A percentile compares a stretch with the other conserved stretches of the same genome.
Evolutionary conservation across 2,888 invertebrate genomes (phyloP).

Genomic region (Criorhina ranunculi): DNA sequence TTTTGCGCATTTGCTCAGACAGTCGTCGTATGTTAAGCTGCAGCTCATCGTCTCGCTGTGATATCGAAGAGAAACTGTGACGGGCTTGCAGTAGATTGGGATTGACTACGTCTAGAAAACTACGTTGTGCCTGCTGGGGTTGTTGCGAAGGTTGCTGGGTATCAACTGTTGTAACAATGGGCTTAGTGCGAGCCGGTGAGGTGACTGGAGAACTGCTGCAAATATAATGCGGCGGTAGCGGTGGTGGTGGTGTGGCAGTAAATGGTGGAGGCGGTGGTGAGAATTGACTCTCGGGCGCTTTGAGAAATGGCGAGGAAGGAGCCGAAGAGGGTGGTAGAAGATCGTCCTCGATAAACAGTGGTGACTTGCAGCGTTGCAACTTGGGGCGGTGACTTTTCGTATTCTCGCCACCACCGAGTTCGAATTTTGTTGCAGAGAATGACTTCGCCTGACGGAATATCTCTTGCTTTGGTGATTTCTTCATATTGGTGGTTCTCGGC

Average conservation of each 20-base stretch:
- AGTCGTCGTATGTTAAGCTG: slow-evolving; percentile 83
- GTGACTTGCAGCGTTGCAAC: slow-evolving; percentile 79
- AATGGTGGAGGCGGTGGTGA: slow-evolving; percentile 77
- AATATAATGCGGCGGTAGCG: slow-evolving; percentile 60
- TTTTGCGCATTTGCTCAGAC: slow-evolving; percentile 82
- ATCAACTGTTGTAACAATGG: slow-evolving; percentile 79
- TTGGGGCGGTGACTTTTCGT: slow-evolving; percentile 78
- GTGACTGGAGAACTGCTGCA: slow-evolving; percentile 74
- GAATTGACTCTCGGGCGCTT: slow-evolving; percentile 77
- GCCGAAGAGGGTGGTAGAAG: slow-evolving; percentile 78
- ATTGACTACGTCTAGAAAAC: slow-evolving; percentile 80
- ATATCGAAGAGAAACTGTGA: slow-evolving; percentile 83
- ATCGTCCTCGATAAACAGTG: slow-evolving; percentile 78
- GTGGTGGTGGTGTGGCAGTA: slow-evolving; percentile 69
- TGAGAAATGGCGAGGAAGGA: slow-evolving; percentile 81
- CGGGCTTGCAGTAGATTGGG: slow-evolving; percentile 81
- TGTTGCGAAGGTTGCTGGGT: slow-evolving; percentile 36
- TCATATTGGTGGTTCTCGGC: slow-evolving; percentile 43
- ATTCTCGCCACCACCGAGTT: slow-evolving; percentile 73
- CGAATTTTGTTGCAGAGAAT: slow-evolving; percentile 79
- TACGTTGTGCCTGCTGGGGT: slow-evolving; percentile 75
- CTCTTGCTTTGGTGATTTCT: slow-evolving; percentile 77
- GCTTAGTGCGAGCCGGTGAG: slow-evolving; percentile 69
- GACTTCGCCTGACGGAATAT: slow-evolving; percentile 80
- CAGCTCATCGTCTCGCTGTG: slow-evolving; percentile 81